Conservation (phyloP, 2,797 vertebrate genomes). For the Philypnodon macrostomus region DNA sequence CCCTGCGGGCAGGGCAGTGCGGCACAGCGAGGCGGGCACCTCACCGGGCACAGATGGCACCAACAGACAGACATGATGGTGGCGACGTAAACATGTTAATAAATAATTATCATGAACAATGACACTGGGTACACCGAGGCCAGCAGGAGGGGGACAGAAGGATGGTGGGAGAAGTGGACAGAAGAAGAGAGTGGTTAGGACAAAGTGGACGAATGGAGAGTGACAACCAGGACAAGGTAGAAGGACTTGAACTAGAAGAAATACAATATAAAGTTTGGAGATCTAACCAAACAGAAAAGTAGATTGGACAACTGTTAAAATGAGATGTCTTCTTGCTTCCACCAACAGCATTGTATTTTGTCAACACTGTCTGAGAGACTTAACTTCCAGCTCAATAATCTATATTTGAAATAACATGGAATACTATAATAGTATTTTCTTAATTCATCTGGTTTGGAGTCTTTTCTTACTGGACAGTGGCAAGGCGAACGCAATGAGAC, state of each 20-base stretch:
- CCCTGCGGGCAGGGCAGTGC: conserved; percentile 65
- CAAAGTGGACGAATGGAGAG: conserved; percentile 14
- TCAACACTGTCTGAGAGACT: not conserved
- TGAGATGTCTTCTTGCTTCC: not conserved
- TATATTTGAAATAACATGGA: not conserved
- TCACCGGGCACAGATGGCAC: conserved; percentile 74
- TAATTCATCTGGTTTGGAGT: too few species aligned
- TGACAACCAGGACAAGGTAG: conserved; percentile 11
- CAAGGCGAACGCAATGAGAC: too few species aligned
- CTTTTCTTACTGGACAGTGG: too few species aligned
- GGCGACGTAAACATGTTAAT: conserved; percentile 65
- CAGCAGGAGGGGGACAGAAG: conserved; percentile 28
- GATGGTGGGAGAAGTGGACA: conserved; percentile 12
- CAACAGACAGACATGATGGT: conserved; percentile 59
- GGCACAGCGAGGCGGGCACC: conserved; percentile 60
- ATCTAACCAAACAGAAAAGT: not conserved
- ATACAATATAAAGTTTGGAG: not conserved
- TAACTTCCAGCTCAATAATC: not conserved
- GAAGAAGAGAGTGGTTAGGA: conserved; percentile 6
- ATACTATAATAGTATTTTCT: not conserved
- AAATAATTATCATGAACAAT: conserved; percentile 72
- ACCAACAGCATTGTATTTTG: too few species aligned
- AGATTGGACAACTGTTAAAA: not conserved
- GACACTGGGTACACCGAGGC: conserved; percentile 55
- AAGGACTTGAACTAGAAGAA: conserved; percentile 23